Percentiles rank a stretch among this genome's conserved stretches.
Conservation (phyloP, 2,797 vertebrate species). For the Enteromius argenteus region DNA sequence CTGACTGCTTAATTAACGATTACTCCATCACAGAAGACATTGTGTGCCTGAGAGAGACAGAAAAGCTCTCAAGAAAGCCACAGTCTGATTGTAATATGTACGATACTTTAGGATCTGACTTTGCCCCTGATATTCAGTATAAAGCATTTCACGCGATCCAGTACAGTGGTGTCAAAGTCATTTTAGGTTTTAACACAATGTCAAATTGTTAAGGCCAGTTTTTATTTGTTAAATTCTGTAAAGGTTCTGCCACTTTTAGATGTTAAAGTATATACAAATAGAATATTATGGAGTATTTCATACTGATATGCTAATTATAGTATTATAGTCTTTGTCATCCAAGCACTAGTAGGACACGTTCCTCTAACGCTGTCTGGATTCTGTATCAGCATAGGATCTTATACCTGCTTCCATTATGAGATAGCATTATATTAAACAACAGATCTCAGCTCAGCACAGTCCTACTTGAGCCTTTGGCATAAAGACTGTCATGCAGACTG, state of each 20-base stretch:
- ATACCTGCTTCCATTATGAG: slow-evolving; percentile 9
- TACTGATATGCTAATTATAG: background rate
- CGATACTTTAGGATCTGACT: background rate
- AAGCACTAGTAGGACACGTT: background rate
- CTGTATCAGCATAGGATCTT: slow-evolving; percentile 10
- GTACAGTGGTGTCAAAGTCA: background rate
- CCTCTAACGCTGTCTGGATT: background rate
- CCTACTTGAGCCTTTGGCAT: slow-evolving; percentile 19
- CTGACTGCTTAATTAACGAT: slow-evolving; percentile 79
- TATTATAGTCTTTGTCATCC: background rate
- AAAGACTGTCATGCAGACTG: slow-evolving; percentile 44
- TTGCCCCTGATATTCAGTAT: background rate
- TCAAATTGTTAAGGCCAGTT: background rate
- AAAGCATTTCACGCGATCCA: background rate
- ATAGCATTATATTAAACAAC: slow-evolving; percentile 24
- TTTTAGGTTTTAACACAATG: background rate
- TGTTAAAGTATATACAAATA: background rate
- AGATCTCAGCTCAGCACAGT: slow-evolving; percentile 19
- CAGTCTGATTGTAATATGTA: slow-evolving; percentile 38
- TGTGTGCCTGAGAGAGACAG: slow-evolving; percentile 65
- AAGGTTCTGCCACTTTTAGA: background rate
- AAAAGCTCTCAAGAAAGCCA: slow-evolving; percentile 64
- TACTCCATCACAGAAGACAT: slow-evolving; percentile 70
- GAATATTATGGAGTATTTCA: background rate
- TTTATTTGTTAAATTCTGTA: background rate